A percentile compares a stretch with the other conserved stretches of the same genome.
phyloP scores from a whole-genome alignment of 2,888 invertebrate genomes.

The Andricus quercusramuli region DNA sequence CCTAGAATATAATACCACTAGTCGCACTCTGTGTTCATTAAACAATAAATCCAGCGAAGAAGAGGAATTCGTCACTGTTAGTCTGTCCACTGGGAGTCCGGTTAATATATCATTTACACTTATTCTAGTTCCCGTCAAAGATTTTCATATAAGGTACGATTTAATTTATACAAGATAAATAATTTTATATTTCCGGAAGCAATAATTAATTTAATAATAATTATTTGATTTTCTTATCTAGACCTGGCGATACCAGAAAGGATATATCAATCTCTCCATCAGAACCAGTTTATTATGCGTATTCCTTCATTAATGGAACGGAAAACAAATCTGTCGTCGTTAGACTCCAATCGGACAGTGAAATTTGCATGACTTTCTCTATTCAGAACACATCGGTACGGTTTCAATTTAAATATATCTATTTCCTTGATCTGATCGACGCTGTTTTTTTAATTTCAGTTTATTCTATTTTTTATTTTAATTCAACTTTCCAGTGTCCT shows the following conservation, averaged over 20 bases:
- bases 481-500: conserved; percentile 85
- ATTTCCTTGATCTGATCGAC: neutral
- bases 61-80: conserved; percentile 82
- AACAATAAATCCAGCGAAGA: conserved; percentile 77
- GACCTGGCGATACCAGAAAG: conserved; percentile 60
- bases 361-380: conserved; percentile 88
- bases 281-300: conserved; percentile 83
- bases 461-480: conserved; percentile 29
- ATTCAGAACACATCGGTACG: conserved; percentile 87
- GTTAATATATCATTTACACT: conserved; percentile 82
- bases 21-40: conserved; percentile 83
- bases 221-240: conserved; percentile 47
- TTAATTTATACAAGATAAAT: neutral
- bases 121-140: conserved; percentile 80
- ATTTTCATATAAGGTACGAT: conserved; percentile 81
- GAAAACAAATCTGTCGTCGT: conserved; percentile 81
- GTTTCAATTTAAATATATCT: conserved; percentile 66
- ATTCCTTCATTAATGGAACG: conserved; percentile 80
- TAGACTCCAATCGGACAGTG: conserved; percentile 83
- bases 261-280: conserved; percentile 79
- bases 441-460: conserved; percentile 13
- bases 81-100: conserved; percentile 84
- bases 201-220: neutral
- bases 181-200: neutral
- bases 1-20: conserved; percentile 67